Evolutionary conservation across 2,797 vertebrate genomes (phyloP), one percentile per base, ranked within the genome.

Genomic region (Acrossocheilus fasciatus): DNA sequence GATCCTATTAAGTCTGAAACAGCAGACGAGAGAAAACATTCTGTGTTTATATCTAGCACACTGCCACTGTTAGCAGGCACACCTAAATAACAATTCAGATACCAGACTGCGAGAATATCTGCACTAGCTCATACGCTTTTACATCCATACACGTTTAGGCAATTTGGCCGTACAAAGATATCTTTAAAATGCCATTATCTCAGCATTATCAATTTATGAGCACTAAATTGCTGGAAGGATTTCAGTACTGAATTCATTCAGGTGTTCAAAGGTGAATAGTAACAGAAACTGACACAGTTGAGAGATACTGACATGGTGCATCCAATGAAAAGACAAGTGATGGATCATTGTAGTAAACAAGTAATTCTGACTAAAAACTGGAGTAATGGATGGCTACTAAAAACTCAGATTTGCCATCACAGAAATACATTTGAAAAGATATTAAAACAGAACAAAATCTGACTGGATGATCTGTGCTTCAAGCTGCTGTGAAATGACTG

Each of bases 1-100:
- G 62, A 89, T 89, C 87, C 75, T 85, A 72, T 80, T 77, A 86
- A 87, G 82, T 80, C 84, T 83, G 80, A 69, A 81, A 39, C 52
- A 83, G 54, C 26, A 78, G 41, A 79, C 26, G 10, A 45, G 52
- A 84, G 47, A 45, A 85, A 80, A 50, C 15, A 57, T 64, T 81
- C 47, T 41, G 39, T 69, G 50, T 69, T 54, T 57, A 20, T 14
- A 79, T 62, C 39, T 41, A 57, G 47, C 36, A 74, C 73, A 81
- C 66, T 69, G 47, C 50, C 54, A 78, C 57, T 39, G 50, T 8
- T 57, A 68, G 72, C 30, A 17, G n/a, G 23, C 43, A 69, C 50
- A 82, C 18, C 78, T 83, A 83, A 83, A 87, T 77, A 78, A 85
- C n/a, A 34, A 17, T 52, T 50, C 30, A 84, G 23, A 82, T 82